Percentiles rank a stretch among this genome's conserved stretches.
Conservation (phyloP, 2,797 vertebrate genomes). For the Phataginus tetradactyla region DNA sequence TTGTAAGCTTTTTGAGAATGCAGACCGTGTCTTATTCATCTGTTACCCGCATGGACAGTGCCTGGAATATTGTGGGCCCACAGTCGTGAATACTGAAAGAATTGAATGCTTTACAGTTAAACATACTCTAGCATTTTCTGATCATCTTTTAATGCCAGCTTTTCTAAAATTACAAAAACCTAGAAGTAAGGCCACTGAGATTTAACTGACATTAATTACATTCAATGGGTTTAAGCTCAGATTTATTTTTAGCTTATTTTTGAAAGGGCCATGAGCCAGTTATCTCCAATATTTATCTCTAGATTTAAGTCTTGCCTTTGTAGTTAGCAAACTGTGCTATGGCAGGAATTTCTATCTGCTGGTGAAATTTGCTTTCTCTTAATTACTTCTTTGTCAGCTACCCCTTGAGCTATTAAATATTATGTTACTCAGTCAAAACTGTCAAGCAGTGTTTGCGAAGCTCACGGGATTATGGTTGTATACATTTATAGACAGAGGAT, state of each 20-base stretch:
- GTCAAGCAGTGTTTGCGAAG: not conserved
- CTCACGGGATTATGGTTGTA: not conserved
- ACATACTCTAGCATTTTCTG: not conserved
- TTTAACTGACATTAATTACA: not conserved
- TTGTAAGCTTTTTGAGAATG: not conserved
- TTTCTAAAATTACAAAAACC: not conserved
- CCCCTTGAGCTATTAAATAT: not conserved
- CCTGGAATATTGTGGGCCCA: not conserved
- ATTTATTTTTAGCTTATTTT: not conserved
- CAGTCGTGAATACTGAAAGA: not conserved
- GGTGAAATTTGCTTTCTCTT: not conserved
- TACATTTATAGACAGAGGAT: not conserved
- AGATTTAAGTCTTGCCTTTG: not conserved
- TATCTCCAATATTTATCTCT: not conserved
- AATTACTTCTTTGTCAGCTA: not conserved
- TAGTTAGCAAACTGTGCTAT: not conserved
- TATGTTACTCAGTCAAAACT: not conserved
- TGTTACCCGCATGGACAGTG: not conserved
- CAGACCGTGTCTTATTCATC: not conserved
- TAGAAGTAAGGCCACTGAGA: not conserved
- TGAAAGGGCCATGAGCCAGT: not conserved
- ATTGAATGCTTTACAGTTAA: not conserved
- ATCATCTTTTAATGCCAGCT: not conserved
- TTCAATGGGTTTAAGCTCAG: not conserved
- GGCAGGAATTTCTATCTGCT: not conserved